Evolutionary conservation across 2,888 invertebrate species (phyloP).

Genomic region (Uloborus plumipes): DNA sequence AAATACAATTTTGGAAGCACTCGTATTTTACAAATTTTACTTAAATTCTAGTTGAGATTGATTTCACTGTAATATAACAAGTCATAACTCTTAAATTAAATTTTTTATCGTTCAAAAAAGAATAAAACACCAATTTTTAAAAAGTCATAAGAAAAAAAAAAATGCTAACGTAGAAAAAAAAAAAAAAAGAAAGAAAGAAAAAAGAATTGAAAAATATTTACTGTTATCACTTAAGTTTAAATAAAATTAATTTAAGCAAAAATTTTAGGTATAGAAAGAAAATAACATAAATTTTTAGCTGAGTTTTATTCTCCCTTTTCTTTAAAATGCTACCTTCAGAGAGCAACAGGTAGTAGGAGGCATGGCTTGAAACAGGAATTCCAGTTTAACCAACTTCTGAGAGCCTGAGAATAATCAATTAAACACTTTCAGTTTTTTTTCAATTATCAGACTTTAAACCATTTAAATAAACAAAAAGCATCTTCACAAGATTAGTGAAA

Average conservation of each 20-base stretch:
- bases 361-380: slow-evolving; percentile 5
- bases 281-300: slow-evolving; percentile 50
- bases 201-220: too few species aligned
- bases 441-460: slow-evolving; percentile 16
- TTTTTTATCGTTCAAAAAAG: too few species aligned
- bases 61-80: too few species aligned
- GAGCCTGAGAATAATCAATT: slow-evolving; percentile 59
- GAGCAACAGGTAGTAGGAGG: slow-evolving; percentile 21
- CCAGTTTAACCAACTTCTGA: slow-evolving; percentile 32
- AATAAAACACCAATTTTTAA: too few species aligned
- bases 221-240: not conserved
- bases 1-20: too few species aligned
- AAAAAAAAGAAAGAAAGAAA: too few species aligned
- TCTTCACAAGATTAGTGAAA: not conserved
- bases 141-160: not conserved
- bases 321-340: slow-evolving; percentile 50
- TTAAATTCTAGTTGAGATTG: not conserved
- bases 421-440: slow-evolving; percentile 36
- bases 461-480: slow-evolving; percentile 10
- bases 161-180: too few species aligned
- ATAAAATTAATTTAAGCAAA: not conserved
- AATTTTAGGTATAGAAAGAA: not conserved
- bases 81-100: too few species aligned
- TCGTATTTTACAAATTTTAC: not conserved
- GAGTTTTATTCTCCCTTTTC: slow-evolving; percentile 22